Base-by-base conservation (phyloP, 2,797 vertebrate genomes). In the Myotis myotis region DNA sequence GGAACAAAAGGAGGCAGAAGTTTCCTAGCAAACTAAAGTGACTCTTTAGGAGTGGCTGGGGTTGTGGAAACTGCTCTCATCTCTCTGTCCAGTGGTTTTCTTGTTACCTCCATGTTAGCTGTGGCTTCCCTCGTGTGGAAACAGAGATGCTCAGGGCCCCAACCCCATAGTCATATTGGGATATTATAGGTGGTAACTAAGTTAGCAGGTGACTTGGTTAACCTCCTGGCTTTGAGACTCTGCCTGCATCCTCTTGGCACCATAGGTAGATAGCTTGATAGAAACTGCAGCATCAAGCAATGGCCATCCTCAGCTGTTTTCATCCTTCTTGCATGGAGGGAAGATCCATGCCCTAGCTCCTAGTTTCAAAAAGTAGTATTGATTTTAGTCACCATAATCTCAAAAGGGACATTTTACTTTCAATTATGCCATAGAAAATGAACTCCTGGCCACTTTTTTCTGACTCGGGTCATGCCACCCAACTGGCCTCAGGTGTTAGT, bases 201-300 rank as follows among this genome's bases (percentile, higher is more conserved):
- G 2, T 55, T 64, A 51, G 2, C 9, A 71, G 23, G 28, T 1
- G 79, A 53, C 28, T 76, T 76, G 13, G 10, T 13, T 76, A 88
- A 93, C 49, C 9, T n/a, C 55, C 49, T 90, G 47, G 10, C 23
- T 93, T 74, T 93, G 30, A 94, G 23, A 68, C 5, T 76, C 30
- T 87, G 12, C 12, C 66, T 85, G 16, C 10, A 84, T 79, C 23
- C 8, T 79, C 25, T 33, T 75, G 62, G 25, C 13, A 85, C 3
- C 10, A 3, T 36, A 62, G 0, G 17, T 71, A 53, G 53, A 86
- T 1, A 90, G 10, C 20, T 74, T 62, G 25, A 80, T 33, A 68
- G 55, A 93, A 95, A 91, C 30, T 68, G 16, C 8, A 93, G 62
- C 22, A 74, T 25, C 19, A 28, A 74, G 36, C 47, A 78, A 64